Evolutionary conservation across 2,113 vertebrate species (phyloP), one percentile per base, ranked within the genome.

Genomic region (Perccottus glenii): DNA sequence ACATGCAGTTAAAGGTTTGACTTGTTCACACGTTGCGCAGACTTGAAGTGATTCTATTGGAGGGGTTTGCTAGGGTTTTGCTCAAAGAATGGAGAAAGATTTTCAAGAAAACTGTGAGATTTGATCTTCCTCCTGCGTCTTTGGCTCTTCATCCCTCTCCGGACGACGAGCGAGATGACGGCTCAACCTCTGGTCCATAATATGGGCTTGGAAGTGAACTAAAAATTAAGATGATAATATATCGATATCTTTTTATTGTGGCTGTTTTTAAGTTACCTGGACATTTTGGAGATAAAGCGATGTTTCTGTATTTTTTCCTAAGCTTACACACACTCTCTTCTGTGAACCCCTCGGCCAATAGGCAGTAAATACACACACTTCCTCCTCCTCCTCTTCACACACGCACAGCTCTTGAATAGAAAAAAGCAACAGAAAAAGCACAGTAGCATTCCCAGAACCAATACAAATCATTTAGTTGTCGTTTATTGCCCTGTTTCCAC

Each of bases 181-280:
- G 74, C 69, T 57, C 56, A 52, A 49, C 77, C 70, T 55, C 67
- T 53, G 46, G 62, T 42, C 45, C 16, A 4, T 3, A 35, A 57
- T 32, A 50, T 42, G 16, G 35, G 49, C n/a, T 52, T 36, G 0
- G 70, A 57, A 64, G 70, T 0, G 32, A 73, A 67, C 60, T 76
- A 60, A 77, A 70, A 73, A 71, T 56, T 73, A 81, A 63, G 62
- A 84, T 27, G 19, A 27, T 86, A 88, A 89, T 87, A 86, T 90
- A 89, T 86, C 58, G 64, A 73, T 49, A 78, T 80, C 81, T 89
- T 89, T 87, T 86, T 89, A 90, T 85, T 51, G 86, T 89, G 76
- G 80, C 81, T 86, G 87, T 88, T 86, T 89, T 85, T 85, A 75
- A 86, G 80, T 90, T 84, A 75, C 78, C 70, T 69, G 81, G 65